Percentiles rank a stretch among this genome's conserved stretches.
These are phyloP conservation scores for Leistus spinibarbis DNA, from an alignment of 2,888 invertebrate species.

Conservation along the genomic window DNA sequence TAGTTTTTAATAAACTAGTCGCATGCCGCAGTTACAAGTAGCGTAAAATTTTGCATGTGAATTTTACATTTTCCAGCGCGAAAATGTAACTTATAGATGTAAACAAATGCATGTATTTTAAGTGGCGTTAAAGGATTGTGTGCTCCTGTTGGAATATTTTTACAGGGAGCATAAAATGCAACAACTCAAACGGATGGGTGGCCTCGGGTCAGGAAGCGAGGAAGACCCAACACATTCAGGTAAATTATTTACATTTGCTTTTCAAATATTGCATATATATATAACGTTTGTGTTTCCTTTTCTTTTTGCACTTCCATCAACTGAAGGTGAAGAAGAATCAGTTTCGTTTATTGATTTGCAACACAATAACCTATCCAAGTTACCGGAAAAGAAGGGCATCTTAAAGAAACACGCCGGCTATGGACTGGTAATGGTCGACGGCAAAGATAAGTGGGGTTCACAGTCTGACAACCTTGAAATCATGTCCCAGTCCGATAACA, in stretches of 20 bases:
- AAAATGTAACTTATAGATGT: neutral
- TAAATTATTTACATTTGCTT: conserved; percentile 51
- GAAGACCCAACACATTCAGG: conserved; percentile 81
- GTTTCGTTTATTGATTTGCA: conserved; percentile 83
- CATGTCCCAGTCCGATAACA: conserved; percentile 63
- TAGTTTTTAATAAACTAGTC: conserved; percentile 14
- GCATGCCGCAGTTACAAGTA: conserved; percentile 22
- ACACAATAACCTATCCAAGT: conserved; percentile 75
- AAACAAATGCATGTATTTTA: neutral
- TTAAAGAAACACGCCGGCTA: conserved; percentile 85
- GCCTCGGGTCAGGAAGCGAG: conserved; percentile 68
- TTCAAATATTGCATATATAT: neutral
- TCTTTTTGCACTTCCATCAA: conserved; percentile 35
- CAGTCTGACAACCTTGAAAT: conserved; percentile 74
- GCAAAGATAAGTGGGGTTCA: conserved; percentile 77
- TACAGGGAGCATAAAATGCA: conserved; percentile 80
- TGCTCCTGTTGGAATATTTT: conserved; percentile 38
- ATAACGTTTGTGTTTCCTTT: neutral
- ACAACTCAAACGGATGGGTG: conserved; percentile 73
- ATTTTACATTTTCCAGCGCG: conserved; percentile 1
- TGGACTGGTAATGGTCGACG: conserved; percentile 73
- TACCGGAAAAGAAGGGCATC: conserved; percentile 91
- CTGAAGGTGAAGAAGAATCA: conserved; percentile 73
- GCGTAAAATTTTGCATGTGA: conserved; percentile 22
- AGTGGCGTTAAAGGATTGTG: conserved; percentile 18